Conservation (phyloP, 2,888 invertebrate genomes). For the Microctonus hyperodae region DNA sequence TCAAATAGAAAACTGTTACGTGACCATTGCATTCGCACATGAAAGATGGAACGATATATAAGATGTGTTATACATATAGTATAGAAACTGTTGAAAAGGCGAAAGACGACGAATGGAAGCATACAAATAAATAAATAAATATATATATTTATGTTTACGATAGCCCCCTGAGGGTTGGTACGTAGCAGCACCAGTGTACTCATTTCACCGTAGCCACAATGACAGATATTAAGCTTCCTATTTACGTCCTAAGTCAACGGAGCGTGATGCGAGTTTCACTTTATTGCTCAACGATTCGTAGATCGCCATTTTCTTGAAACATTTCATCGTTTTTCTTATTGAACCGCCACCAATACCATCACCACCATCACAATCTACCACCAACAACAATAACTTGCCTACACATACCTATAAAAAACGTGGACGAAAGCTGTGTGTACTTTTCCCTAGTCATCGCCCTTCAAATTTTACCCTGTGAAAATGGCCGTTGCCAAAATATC, state of each 20-base stretch:
- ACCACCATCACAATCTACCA: too few species aligned
- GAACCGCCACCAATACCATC: constrained; percentile 4
- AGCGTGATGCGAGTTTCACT: constrained; percentile 51
- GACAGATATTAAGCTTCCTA: constrained; percentile 58
- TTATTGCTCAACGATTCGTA: constrained; percentile 46
- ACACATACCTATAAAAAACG: not conserved
- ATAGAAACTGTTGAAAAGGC: constrained; percentile 11
- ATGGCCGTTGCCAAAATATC: constrained; percentile 39
- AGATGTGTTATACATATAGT: not conserved
- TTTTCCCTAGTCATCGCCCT: not conserved
- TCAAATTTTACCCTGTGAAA: constrained; percentile 43
- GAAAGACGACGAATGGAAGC: constrained; percentile 6
- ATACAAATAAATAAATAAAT: constrained; percentile 2
- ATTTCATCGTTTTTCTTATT: constrained; percentile 7
- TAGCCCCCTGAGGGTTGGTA: constrained; percentile 23
- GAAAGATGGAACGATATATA: not conserved
- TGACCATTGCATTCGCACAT: not conserved
- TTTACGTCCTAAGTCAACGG: constrained; percentile 58
- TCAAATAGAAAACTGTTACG: not conserved
- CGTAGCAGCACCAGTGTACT: not conserved
- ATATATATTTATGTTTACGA: constrained; percentile 7
- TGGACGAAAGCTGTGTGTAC: constrained; percentile 13
- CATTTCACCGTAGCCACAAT: constrained; percentile 47
- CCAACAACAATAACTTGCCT: not conserved
- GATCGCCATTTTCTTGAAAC: constrained; percentile 16